phyloP scores from a whole-genome alignment of 2,888 invertebrate species.

The Lithosia quadra region DNA sequence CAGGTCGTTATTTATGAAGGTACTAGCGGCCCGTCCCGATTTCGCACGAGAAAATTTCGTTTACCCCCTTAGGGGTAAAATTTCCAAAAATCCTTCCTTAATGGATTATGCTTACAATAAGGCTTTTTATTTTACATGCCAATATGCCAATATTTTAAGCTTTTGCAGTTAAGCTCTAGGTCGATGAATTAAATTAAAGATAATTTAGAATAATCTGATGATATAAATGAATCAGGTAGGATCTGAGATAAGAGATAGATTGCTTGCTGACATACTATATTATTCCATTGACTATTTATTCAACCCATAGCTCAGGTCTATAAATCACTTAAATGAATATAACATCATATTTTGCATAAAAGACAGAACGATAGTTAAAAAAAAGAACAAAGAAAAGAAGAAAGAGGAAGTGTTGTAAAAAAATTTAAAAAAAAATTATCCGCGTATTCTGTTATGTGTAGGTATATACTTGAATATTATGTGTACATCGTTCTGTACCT shows the following conservation, averaged over 20 bases:
- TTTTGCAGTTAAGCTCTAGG: no score
- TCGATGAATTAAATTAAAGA: no score
- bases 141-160: not conserved
- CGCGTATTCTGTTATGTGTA: no score
- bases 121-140: not conserved
- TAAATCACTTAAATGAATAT: not conserved
- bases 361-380: no score
- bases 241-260: not conserved
- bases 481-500: no score
- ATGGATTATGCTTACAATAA: no score
- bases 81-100: not conserved
- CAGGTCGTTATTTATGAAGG: constrained; percentile 4
- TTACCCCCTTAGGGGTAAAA: not conserved
- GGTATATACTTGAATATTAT: no score
- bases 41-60: not conserved
- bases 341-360: no score
- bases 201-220: no score
- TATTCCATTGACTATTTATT: not conserved
- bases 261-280: not conserved
- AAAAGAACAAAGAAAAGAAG: no score
- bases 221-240: not conserved
- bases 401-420: no score
- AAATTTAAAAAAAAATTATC: no score
- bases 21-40: not conserved
- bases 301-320: not conserved